These are phyloP conservation scores for Atherinosoma microstoma DNA, from an alignment of 2,797 vertebrate genomes.

Conservation along the genomic window DNA sequence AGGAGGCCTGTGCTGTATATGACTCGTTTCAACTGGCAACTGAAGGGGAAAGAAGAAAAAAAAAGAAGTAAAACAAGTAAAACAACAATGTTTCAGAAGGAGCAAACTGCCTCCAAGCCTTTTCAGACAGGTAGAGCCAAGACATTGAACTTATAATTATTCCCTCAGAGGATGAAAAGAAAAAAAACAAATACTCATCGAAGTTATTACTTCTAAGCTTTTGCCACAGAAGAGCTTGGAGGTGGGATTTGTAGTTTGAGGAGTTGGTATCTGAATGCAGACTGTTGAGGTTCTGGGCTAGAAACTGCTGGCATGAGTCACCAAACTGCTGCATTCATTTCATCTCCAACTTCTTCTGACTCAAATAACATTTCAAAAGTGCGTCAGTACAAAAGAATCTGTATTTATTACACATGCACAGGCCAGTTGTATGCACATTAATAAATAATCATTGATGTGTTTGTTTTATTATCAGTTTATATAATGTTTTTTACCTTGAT, in stretches of 20 bases:
- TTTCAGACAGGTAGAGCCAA: conserved; percentile 48
- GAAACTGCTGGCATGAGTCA: conserved; percentile 17
- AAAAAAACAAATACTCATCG: conserved; percentile 17
- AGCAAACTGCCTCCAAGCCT: conserved; percentile 41
- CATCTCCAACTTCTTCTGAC: background rate
- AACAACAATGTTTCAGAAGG: conserved; percentile 63
- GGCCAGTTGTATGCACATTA: background rate
- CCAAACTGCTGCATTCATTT: conserved; percentile 9
- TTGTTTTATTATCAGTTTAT: background rate
- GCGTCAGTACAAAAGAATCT: background rate
- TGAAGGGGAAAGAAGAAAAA: conserved; percentile 39
- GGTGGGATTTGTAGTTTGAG: conserved; percentile 45
- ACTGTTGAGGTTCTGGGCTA: background rate
- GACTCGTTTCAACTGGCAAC: conserved; percentile 72
- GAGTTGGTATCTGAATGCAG: conserved; percentile 37
- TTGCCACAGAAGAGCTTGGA: conserved; percentile 21
- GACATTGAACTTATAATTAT: conserved; percentile 47
- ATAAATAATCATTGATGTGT: background rate
- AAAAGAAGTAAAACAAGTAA: conserved; percentile 28
- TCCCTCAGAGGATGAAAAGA: conserved; percentile 14
- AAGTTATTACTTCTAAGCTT: conserved; percentile 33
- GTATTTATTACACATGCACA: background rate
- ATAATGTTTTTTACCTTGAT: background rate
- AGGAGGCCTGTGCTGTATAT: conserved; percentile 52
- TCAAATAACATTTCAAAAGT: background rate